Evolutionary conservation across 2,888 invertebrate genomes (phyloP).

Genomic region (Nasonovia ribisnigri): DNA sequence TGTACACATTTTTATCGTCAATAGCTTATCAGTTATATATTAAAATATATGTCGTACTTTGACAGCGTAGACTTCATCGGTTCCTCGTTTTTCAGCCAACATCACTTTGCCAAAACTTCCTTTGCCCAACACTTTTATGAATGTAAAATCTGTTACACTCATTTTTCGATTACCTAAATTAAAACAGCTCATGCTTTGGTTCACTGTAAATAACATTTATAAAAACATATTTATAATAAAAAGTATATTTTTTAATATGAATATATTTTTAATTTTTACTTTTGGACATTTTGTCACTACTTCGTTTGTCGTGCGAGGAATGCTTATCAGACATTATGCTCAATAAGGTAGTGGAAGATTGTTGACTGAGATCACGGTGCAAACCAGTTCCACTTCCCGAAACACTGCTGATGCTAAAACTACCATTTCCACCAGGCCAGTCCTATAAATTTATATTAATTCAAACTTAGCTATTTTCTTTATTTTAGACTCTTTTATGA

Average conservation of each 20-base stretch:
- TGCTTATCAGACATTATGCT: slow-evolving; percentile 51
- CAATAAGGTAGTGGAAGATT: slow-evolving; percentile 20
- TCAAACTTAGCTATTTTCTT: not conserved
- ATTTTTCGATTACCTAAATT: slow-evolving; percentile 73
- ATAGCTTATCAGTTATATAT: not conserved
- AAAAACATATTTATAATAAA: not conserved
- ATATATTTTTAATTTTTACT: slow-evolving; percentile 38
- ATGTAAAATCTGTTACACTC: slow-evolving; percentile 89
- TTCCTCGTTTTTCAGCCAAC: slow-evolving; percentile 93
- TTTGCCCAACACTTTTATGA: slow-evolving; percentile 98
- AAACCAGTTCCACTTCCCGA: slow-evolving; percentile 13
- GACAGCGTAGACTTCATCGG: slow-evolving; percentile 83
- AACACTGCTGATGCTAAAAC: slow-evolving; percentile 49
- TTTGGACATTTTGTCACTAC: slow-evolving; percentile 65
- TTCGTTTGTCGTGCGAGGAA: slow-evolving; percentile 64
- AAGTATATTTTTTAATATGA: not conserved
- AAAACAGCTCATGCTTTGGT: slow-evolving; percentile 68
- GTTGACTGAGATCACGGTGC: slow-evolving; percentile 57
- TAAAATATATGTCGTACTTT: slow-evolving; percentile 70
- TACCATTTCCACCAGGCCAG: slow-evolving; percentile 52
- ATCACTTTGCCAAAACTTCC: slow-evolving; percentile 99
- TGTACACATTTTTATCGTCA: not conserved
- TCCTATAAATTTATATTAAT: slow-evolving; percentile 58
- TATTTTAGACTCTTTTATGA: not conserved
- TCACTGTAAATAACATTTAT: slow-evolving; percentile 67